phyloP scores from a whole-genome alignment of 2,888 invertebrate genomes.

The Scaptomyza polygonia region DNA sequence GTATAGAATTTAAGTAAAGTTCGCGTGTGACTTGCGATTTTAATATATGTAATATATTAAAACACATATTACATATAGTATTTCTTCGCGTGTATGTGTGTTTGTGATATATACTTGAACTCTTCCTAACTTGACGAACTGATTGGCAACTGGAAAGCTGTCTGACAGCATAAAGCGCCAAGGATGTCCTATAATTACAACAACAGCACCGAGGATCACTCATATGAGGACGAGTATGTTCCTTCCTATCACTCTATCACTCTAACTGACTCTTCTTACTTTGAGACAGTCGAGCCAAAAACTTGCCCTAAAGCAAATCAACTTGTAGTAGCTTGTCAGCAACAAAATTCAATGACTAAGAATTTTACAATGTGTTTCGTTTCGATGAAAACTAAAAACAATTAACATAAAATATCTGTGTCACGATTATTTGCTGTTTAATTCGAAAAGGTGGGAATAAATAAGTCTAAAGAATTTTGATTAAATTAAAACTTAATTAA shows the following conservation, averaged over 20 bases:
- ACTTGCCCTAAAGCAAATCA: conserved; percentile 35
- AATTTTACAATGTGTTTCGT: conserved; percentile 3
- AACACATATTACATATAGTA: background rate
- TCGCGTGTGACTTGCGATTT: conserved; percentile 17
- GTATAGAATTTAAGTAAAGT: background rate
- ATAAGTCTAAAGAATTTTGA: conserved; percentile 1
- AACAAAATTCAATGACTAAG: conserved; percentile 1
- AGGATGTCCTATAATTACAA: conserved; percentile 69
- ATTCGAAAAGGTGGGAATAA: background rate
- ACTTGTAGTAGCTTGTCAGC: no score
- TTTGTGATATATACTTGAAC: conserved; percentile 26
- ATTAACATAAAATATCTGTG: conserved; percentile 24
- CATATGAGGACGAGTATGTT: conserved; percentile 72
- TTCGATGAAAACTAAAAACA: background rate
- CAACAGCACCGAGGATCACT: conserved; percentile 63
- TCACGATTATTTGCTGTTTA: conserved; percentile 4
- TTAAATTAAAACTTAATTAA: background rate
- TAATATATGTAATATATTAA: conserved; percentile 58
- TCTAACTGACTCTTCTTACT: no score
- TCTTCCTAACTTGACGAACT: conserved; percentile 8
- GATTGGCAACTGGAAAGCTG: background rate
- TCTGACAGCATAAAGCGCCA: conserved; percentile 1
- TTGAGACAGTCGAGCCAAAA: conserved; percentile 48
- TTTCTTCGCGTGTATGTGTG: background rate
- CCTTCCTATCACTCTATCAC: background rate